These are phyloP conservation scores for Panonychus citri DNA, from an alignment of 1,140 invertebrate species.

Conservation along the genomic window DNA sequence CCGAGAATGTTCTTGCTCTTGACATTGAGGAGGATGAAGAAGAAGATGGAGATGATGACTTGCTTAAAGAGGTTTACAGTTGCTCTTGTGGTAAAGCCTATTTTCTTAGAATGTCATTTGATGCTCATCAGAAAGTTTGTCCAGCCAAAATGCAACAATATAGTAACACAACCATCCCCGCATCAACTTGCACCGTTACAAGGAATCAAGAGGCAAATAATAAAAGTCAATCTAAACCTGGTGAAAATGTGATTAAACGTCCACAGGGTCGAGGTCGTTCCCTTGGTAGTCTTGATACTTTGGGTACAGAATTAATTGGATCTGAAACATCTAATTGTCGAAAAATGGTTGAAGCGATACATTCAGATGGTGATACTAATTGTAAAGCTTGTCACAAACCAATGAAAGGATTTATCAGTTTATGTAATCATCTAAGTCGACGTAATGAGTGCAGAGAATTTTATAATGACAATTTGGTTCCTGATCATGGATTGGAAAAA, in stretches of 20 bases:
- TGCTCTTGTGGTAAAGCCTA: not conserved
- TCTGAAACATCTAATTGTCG: not conserved
- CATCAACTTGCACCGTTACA: too few species aligned
- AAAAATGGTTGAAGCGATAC: not conserved
- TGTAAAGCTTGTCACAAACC: conserved; percentile 1
- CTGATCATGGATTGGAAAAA: not conserved
- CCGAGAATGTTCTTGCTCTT: not conserved
- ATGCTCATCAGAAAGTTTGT: not conserved
- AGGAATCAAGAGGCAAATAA: not conserved
- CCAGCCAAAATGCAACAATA: not conserved
- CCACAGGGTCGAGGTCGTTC: not conserved
- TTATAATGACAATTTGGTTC: not conserved
- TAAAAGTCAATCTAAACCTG: not conserved
- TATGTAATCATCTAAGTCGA: conserved; percentile 6
- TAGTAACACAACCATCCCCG: not conserved
- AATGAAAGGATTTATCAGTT: not conserved
- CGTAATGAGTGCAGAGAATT: not conserved
- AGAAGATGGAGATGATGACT: not conserved
- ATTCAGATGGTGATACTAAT: not conserved
- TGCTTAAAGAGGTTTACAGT: not conserved
- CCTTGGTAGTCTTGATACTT: not conserved
- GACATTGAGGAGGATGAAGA: not conserved
- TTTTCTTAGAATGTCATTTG: not conserved
- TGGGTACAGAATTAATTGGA: not conserved
- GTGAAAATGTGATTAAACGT: not conserved